Base-by-base conservation (phyloP, 2,888 invertebrate genomes). In the Ectemnius continuus region DNA sequence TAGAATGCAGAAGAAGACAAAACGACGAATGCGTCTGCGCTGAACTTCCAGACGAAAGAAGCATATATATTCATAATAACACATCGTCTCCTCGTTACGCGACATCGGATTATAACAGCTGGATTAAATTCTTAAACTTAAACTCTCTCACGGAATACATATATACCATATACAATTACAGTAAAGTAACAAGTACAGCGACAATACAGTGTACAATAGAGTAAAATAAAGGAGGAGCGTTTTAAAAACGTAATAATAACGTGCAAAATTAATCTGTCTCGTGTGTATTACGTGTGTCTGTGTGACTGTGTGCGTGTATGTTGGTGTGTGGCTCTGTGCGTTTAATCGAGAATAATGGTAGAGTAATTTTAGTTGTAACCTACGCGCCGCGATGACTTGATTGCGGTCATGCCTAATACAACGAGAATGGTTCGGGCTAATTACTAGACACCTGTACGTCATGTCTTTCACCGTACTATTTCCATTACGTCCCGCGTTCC, bases 111-210 rank as follows among this genome's bases (percentile, higher is more conserved):
- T 52, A 36, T 36, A 52, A 52, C 16, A 52, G 52, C 52, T 52
- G 52, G 52, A 52, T 52, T 52, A 52, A 52, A 52, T 36, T 36
- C 52, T 52, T 52, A 52, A 36, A 52, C 52, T 52, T 52, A 52
- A 52, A 52, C 14, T 16, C 14, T 52, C 36, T 36, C 36, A 36
- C 52, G 52, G 52, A 52, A 52, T 52, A 52, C 52, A 52, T 11
- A 52, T 52, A 52, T 52, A 61, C 56, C 11, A 13, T 28, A 70
- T 57, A 62, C 58, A 69, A 59, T 47, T 20, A 16, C 60, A 65
- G 18, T 70, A 70, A 65, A 65, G 47, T 60, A 58, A 68, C 61
- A 68, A 69, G 5, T 63, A 47, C 28, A 59, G 28, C 26, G 18
- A 64, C 63, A 65, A 70, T 65, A 52, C 52, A 52, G 52, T 36